phyloP scores from a whole-genome alignment of 2,113 vertebrate genomes.

The Chloroceryle aenea region DNA sequence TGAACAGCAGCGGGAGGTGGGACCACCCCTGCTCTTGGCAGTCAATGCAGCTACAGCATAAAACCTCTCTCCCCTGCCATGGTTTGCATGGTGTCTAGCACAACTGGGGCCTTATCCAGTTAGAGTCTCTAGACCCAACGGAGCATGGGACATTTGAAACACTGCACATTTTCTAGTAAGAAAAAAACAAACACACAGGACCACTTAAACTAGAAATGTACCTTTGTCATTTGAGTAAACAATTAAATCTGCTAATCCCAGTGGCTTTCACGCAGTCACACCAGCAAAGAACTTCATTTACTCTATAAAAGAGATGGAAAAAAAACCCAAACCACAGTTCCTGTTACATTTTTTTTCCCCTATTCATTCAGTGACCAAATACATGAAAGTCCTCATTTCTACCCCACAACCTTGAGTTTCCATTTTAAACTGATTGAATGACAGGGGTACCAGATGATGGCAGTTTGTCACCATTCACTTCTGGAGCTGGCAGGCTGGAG shows the following conservation, averaged over 20 bases:
- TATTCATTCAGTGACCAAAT: background rate
- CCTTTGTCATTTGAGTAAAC: background rate
- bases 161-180: background rate
- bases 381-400: background rate
- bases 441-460: background rate
- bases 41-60: background rate
- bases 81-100: background rate
- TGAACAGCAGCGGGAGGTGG: background rate
- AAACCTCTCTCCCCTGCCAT: accelerated
- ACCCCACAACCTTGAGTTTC: background rate
- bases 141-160: background rate
- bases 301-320: background rate
- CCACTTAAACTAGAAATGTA: background rate
- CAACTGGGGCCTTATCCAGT: background rate
- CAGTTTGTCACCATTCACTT: background rate
- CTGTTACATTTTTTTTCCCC: background rate
- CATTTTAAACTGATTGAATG: background rate
- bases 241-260: background rate
- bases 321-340: background rate
- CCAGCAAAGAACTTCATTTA: background rate
- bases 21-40: background rate
- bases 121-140: background rate
- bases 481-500: constrained; percentile 28
- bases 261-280: background rate
- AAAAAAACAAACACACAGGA: background rate